Conservation (phyloP, 1,140 invertebrate species). For the Drosophila tropicalis region DNA sequence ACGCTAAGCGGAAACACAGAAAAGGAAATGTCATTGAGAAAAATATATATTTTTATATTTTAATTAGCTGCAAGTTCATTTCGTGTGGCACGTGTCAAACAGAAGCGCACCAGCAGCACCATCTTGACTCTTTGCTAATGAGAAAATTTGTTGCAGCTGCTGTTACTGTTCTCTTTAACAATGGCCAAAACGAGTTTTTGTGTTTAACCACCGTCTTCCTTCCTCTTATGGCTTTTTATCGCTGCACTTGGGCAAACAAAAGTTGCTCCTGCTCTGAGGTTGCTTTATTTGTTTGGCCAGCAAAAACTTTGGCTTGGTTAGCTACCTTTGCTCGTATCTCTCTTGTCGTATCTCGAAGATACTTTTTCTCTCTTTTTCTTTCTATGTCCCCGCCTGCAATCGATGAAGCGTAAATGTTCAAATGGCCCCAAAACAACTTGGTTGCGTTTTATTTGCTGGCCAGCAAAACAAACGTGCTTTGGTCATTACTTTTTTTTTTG, state of each 20-base stretch:
- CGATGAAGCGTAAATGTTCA: slow-evolving; percentile 82
- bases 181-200: slow-evolving; percentile 14
- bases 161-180: slow-evolving; percentile 17
- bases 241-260: slow-evolving; percentile 76
- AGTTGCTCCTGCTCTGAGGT: slow-evolving; percentile 55
- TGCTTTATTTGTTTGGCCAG: slow-evolving; percentile 78
- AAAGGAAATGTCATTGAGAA: slow-evolving; percentile 18
- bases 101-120: slow-evolving; percentile 12
- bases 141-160: slow-evolving; percentile 42
- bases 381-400: slow-evolving; percentile 52
- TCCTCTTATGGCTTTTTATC: slow-evolving; percentile 36
- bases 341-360: slow-evolving; percentile 7
- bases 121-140: slow-evolving; percentile 45
- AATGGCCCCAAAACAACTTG: slow-evolving; percentile 65
- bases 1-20: slow-evolving; percentile 8
- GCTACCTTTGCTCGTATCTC: slow-evolving; percentile 20
- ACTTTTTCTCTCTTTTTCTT: slow-evolving; percentile 14
- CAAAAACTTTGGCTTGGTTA: slow-evolving; percentile 59
- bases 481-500: slow-evolving; percentile 62
- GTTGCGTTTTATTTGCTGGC: slow-evolving; percentile 9
- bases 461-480: slow-evolving; percentile 67
- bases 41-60: slow-evolving; percentile 21
- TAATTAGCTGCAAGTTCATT: slow-evolving; percentile 37
- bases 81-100: slow-evolving; percentile 24
- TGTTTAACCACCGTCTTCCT: slow-evolving; percentile 8